Base-by-base conservation (phyloP, 2,888 invertebrate species). In the Himalopsyche anomala region DNA sequence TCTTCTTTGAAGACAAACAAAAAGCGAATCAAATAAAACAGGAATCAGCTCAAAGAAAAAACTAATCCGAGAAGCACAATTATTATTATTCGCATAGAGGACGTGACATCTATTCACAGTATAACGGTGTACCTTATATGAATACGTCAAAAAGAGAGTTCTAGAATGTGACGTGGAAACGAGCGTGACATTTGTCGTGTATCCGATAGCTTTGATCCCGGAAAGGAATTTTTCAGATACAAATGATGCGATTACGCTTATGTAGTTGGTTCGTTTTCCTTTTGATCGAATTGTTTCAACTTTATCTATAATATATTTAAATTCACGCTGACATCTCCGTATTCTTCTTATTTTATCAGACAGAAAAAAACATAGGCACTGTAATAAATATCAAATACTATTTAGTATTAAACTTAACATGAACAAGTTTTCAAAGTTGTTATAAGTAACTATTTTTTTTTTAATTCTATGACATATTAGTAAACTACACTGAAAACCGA, bases 61-160 rank as follows among this genome's bases (percentile, higher is more conserved):
- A 56, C 42, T 54, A 83, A 83, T 83, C 83, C 83, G 83, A 62
- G 55, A 56, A 62, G 62, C 83, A 56, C 55, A 83, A 83, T 83
- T 83, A 83, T 83, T 56, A 17, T 40, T 62, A 62, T 62, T 19
- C 62, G 62, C 19, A 62, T 51, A 56, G 38, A 51, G 15, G 55
- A 83, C 56, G 83, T 55, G 83, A 55, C 56, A 38, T 54, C 83
- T 83, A 38, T 19, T 40, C 38, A 80, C 80, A 80, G 38, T 40
- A 83, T 56, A 42, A 54, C 40, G 62, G 36, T 38, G 28, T 36
- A 54, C 51, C 80, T 80, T 45, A 42, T 81, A 81, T 36, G 45
- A 81, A 81, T 36, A 81, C 15, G 82, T 81, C 36, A 81, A 81
- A 51, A 54, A 51, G 36, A 51, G 19, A 45, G 54, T 51, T 8